Base-by-base conservation (phyloP, 2,797 vertebrate species). In the Syncerus caffer region DNA sequence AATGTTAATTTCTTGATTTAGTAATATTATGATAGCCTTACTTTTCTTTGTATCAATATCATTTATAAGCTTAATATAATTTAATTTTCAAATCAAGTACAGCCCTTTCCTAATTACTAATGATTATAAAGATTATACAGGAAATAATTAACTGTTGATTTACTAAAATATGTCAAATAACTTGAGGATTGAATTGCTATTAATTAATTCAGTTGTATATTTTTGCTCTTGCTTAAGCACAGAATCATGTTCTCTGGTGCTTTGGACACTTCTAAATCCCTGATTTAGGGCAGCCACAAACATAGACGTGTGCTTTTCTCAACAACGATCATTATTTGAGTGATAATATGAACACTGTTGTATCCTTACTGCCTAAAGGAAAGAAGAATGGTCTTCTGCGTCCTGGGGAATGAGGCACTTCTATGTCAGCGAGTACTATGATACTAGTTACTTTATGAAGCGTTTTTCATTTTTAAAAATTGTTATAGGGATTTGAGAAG, bases 101-200 rank as follows among this genome's bases (percentile, higher is more conserved):
- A 91, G n/a, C 7, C 21, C 31, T 95, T 58, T 95, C 79, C 85
- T 90, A 17, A 34, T 98, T 98, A 92, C 27, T 86, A 88, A 84
- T 90, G 84, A 89, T 93, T 96, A 21, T 97, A 74, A 78, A 78
- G 23, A 51, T 74, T 97, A 96, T 38, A 62, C 34, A 90, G 45
- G 53, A 85, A 94, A 90, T 76, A 96, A 98, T 98, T 93, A 94
- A 94, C 25, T 96, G 53, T n/a, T 97, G 15, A 85, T 96, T 98
- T 95, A 94, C 3, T 71, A 95, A 55, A 97, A 88, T 38, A 50
- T 58, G 64, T 16, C 38, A 78, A 97, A 67, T 83, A 95, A 47
- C 27, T 92, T 95, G 85, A 78, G 8, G 23, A 64, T 31, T 94
- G 53, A 78, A 50, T 96, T 86, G 25, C 9, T 97, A 55, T 87